A percentile compares a stretch with the other conserved stretches of the same genome.
Conservation (phyloP, 2,888 invertebrate species). For the Pollenia labialis region DNA sequence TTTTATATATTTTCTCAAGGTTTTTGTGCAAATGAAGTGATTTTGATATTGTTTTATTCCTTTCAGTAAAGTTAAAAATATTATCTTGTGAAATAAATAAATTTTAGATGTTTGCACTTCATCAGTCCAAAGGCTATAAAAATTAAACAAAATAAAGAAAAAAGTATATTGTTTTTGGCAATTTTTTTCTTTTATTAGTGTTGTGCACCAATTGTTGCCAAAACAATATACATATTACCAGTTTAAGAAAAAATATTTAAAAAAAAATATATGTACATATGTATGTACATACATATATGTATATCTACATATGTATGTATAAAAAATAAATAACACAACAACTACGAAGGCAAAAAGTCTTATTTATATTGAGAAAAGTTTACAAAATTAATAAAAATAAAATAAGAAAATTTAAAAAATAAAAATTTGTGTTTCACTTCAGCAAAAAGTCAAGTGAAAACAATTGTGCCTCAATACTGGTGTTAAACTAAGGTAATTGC, state of each 20-base stretch:
- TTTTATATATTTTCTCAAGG: neutral
- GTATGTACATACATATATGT: too few species aligned
- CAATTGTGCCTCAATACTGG: conserved; percentile 4
- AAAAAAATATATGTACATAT: conserved; percentile 26
- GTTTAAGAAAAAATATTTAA: neutral
- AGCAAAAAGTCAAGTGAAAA: neutral
- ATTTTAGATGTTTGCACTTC: conserved; percentile 32
- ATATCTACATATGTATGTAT: neutral
- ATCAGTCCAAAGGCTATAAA: conserved; percentile 26
- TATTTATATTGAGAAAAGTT: neutral
- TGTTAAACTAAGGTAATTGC: conserved; percentile 36
- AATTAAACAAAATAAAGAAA: conserved; percentile 18
- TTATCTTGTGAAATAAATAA: conserved; percentile 25
- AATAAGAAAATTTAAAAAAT: conserved; percentile 18
- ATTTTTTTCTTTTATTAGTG: conserved; percentile 15
- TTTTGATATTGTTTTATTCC: conserved; percentile 3
- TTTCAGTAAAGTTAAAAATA: conserved; percentile 14
- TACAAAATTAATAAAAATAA: neutral
- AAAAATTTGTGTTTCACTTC: conserved; percentile 8
- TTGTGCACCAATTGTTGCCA: conserved; percentile 51
- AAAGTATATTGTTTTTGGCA: conserved; percentile 6
- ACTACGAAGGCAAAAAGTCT: neutral
- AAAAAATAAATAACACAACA: neutral
- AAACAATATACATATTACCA: conserved; percentile 47
- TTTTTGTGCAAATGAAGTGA: conserved; percentile 6